Evolutionary conservation across 2,797 vertebrate genomes (phyloP), one percentile per base, ranked within the genome.

Genomic region (Taenioides sp.): DNA sequence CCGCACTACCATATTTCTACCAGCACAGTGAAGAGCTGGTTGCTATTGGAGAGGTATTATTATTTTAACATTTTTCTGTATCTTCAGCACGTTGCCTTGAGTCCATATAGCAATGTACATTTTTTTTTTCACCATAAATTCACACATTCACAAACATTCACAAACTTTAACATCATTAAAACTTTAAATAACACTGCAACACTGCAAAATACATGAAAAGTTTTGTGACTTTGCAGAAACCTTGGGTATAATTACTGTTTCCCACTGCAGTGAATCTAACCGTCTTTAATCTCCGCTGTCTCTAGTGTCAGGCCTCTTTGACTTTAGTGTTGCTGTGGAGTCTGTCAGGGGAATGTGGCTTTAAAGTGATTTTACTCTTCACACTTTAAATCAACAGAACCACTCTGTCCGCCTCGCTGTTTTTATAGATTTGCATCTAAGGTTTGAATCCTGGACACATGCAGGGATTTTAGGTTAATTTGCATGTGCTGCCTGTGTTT

Each of bases 1-100:
- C 80, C 43, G 83, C 83, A 10, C 59, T 92, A 55, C 75, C 16
- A 0, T 77, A 78, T 7, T 90, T 93, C 37, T 72, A 92, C 67
- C 82, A 84, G 66, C 78, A 89, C 80, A 80, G 73, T 78, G 85
- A 82, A 50, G 66, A 86, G 0, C 81, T 92, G 5, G 80, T 91
- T 3, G 79, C 86, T 31, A 27, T 82, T 11, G 88, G 85, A 72
- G 76, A 90, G 86, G 80, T 88, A 83, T 50, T 27, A 7, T 0
- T 27, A 59, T 47, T 43, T 43, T 12, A 12, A 43, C 3, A 2
- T 12, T 43, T 12, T 47, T 47, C 43, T 47, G 3, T 47, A 17
- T 16, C 12, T 43, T 43, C 2, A 43, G 11, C 12, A 43, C 14
- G 43, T 47, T 47, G 43, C 16, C 11, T 47, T 47, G 3, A 47